Evolutionary conservation across 2,888 invertebrate genomes (phyloP).

Genomic region (Trachelus troglodyta): DNA sequence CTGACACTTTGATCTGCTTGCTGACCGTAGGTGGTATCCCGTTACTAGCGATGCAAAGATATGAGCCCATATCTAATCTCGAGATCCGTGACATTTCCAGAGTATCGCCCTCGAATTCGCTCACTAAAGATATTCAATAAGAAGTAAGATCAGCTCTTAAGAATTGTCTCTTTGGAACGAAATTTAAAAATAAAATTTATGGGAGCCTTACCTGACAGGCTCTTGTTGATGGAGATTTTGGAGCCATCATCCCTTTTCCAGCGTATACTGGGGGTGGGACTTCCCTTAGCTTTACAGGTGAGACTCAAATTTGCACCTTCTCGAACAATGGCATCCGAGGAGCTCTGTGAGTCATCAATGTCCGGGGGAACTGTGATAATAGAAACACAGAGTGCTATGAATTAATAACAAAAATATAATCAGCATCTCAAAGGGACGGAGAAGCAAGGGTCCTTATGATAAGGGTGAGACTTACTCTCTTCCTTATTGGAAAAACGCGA

Average conservation of each 20-base stretch:
- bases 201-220: conserved; percentile 74
- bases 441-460: neutral
- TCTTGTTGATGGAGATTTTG: conserved; percentile 88
- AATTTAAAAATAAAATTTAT: neutral
- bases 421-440: neutral
- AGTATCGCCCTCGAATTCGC: conserved; percentile 86
- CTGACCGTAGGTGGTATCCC: conserved; percentile 91
- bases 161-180: neutral
- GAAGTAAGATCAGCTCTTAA: conserved; percentile 12
- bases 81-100: conserved; percentile 87
- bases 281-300: conserved; percentile 90
- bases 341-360: conserved; percentile 90
- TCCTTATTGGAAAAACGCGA: conserved; percentile 4
- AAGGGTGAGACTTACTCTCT: conserved; percentile 14
- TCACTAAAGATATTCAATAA: conserved; percentile 70
- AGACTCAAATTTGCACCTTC: conserved; percentile 91
- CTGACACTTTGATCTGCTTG: conserved; percentile 92
- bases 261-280: conserved; percentile 88
- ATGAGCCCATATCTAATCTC: conserved; percentile 90
- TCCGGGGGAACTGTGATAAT: conserved; percentile 85
- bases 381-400: conserved; percentile 32
- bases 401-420: neutral
- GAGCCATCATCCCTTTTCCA: conserved; percentile 92
- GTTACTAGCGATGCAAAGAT: conserved; percentile 91
- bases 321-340: conserved; percentile 90